Percentiles rank a stretch among this genome's conserved stretches.
Conservation (phyloP, 2,113 vertebrate species). For the Rhinopithecus roxellana region DNA sequence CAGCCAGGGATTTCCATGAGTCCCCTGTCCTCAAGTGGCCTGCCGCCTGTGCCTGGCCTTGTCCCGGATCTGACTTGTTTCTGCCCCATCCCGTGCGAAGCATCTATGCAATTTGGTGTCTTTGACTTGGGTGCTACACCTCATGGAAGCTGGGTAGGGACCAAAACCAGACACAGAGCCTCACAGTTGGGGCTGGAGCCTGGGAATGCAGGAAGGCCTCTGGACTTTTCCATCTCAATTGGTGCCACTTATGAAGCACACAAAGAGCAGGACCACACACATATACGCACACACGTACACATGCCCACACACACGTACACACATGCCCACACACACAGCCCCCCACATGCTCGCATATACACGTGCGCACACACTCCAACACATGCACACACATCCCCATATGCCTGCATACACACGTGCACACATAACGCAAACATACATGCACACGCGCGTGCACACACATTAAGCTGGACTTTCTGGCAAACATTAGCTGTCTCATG, state of each 20-base stretch:
- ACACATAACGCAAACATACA: no score
- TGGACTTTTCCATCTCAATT: neutral
- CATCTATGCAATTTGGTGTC: neutral
- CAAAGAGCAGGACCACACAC: neutral
- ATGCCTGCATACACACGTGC: no score
- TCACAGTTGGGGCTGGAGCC: no score
- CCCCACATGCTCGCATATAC: no score
- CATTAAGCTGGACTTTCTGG: neutral
- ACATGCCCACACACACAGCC: neutral
- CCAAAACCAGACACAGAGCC: accelerated
- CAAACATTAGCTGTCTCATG: neutral
- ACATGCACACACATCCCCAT: no score
- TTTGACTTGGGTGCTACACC: neutral
- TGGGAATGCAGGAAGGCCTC: neutral
- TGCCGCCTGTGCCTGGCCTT: neutral
- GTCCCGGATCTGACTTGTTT: accelerated
- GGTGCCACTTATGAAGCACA: neutral
- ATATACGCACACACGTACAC: accelerated
- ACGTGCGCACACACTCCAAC: no score
- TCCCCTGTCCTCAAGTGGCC: neutral
- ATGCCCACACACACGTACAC: no score
- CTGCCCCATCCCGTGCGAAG: neutral
- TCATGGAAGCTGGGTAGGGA: accelerated
- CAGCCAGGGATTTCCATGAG: neutral
- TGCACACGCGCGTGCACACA: accelerated